Conservation (phyloP, 2,888 invertebrate genomes). For the Cataglyphis altisquamis region DNA sequence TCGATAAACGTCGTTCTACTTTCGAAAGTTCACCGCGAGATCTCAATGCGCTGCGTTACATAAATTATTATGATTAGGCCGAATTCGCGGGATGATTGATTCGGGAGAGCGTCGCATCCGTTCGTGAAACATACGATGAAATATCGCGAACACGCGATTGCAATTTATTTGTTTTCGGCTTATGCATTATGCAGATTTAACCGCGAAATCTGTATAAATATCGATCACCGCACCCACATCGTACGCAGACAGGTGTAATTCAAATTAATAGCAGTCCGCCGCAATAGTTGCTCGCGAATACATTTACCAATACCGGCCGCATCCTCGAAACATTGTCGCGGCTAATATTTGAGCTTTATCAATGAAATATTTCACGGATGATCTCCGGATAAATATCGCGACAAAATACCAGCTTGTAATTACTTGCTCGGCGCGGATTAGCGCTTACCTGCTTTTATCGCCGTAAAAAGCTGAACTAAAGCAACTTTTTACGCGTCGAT, state of each 20-base stretch:
- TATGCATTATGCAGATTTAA: constrained; percentile 16
- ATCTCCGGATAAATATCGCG: constrained; percentile 18
- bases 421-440: not conserved
- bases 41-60: constrained; percentile 21
- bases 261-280: not conserved
- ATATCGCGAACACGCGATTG: not conserved
- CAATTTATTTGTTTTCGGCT: constrained; percentile 27
- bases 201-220: constrained; percentile 19
- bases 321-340: not conserved
- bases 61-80: constrained; percentile 20
- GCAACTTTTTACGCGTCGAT: constrained; percentile 18
- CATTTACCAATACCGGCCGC: not conserved
- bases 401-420: constrained; percentile 10
- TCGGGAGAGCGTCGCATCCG: not conserved
- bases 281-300: not conserved
- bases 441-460: not conserved
- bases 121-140: not conserved
- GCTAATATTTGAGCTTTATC: not conserved
- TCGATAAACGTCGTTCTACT: constrained; percentile 49
- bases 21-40: constrained; percentile 41
- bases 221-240: not conserved
- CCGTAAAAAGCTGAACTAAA: constrained; percentile 26
- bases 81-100: constrained; percentile 21
- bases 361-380: not conserved
- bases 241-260: not conserved